These are phyloP conservation scores for Turdus rufiventris DNA, from an alignment of 2,113 vertebrate species.

Conservation along the genomic window DNA sequence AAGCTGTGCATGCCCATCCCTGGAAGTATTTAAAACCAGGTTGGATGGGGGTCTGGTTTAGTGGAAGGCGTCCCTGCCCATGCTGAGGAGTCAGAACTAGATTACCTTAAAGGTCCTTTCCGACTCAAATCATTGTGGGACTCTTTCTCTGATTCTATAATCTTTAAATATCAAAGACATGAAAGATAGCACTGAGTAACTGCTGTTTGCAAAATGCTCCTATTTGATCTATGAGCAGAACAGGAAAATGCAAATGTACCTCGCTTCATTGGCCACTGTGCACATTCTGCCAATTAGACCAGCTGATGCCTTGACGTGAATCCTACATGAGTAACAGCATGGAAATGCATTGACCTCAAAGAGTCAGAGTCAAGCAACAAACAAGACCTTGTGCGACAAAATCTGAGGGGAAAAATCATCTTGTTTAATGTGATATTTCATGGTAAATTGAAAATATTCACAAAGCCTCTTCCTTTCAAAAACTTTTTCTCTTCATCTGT, in stretches of 20 bases:
- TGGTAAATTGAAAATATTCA: neutral
- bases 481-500: neutral
- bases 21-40: neutral
- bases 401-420: neutral
- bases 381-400: neutral
- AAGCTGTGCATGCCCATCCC: too few relatives aligned
- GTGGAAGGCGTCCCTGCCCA: neutral
- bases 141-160: neutral
- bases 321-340: neutral
- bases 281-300: neutral
- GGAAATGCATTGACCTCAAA: neutral
- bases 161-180: neutral
- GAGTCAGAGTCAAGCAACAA: neutral
- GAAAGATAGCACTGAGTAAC: neutral
- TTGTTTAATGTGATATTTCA: neutral
- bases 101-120: neutral
- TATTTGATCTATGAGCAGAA: neutral
- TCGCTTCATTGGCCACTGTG: neutral
- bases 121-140: neutral
- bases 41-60: neutral
- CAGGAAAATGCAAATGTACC: neutral
- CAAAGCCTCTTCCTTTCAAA: neutral
- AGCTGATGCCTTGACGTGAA: neutral
- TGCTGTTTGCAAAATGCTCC: neutral
- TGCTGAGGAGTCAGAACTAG: accelerated